Percentiles rank a stretch among this genome's conserved stretches.
Evolutionary conservation across 2,888 invertebrate genomes (phyloP).

Genomic region (Epinotia bilunana): DNA sequence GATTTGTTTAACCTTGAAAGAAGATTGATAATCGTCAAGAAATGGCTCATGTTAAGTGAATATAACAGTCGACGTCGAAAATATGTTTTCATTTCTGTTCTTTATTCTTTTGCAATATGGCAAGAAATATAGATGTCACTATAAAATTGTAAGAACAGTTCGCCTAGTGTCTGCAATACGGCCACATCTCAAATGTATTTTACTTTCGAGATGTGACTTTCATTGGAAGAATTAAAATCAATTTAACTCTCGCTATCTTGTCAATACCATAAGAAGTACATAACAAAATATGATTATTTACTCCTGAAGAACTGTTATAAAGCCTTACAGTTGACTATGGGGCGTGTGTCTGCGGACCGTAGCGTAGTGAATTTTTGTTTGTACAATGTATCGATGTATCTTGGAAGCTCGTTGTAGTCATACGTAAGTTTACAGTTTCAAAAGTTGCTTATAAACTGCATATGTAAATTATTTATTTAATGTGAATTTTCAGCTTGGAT

Average conservation of each 20-base stretch:
- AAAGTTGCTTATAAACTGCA: not conserved
- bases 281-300: not conserved
- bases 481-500: too few species aligned
- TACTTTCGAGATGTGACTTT: too few species aligned
- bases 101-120: too few species aligned
- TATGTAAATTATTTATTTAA: too few species aligned
- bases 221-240: slow-evolving; percentile 20
- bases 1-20: not conserved
- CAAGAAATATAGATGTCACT: too few species aligned
- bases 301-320: not conserved
- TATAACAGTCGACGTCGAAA: too few species aligned
- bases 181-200: too few species aligned
- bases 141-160: too few species aligned
- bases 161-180: too few species aligned
- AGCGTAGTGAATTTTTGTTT: not conserved
- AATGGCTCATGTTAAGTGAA: too few species aligned
- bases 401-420: slow-evolving; percentile 1
- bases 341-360: not conserved
- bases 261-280: not conserved
- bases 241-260: not conserved
- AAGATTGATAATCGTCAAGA: not conserved
- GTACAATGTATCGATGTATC: not conserved
- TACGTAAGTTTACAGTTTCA: not conserved
- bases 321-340: not conserved
- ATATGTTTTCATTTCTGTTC: too few species aligned